These are phyloP conservation scores for Caerostris darwini DNA, from an alignment of 1,140 invertebrate genomes.

Conservation along the genomic window DNA sequence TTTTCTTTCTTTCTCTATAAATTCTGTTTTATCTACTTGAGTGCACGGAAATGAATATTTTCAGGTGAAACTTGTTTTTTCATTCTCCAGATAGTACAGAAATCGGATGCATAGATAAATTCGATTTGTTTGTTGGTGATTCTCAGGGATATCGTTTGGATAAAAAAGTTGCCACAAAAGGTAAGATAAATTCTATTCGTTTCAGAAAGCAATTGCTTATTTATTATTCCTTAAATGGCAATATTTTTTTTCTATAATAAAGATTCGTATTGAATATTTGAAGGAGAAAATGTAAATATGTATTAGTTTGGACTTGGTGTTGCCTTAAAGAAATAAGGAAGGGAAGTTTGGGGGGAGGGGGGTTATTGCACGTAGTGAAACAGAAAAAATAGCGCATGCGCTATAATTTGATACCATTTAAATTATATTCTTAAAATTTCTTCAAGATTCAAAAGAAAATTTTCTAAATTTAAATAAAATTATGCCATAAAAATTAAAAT, in stretches of 20 bases:
- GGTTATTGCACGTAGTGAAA: no score
- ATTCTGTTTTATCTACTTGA: neutral
- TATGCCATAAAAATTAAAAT: no score
- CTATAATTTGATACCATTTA: no score
- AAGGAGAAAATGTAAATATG: neutral
- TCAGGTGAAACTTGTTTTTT: neutral
- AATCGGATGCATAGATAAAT: neutral
- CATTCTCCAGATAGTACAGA: neutral
- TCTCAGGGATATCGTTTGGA: neutral
- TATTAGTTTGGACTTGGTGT: no score
- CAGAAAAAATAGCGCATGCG: no score
- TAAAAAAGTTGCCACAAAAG: slow-evolving; percentile 10
- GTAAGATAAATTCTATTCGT: slow-evolving; percentile 24
- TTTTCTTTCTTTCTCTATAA: neutral
- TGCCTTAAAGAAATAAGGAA: no score
- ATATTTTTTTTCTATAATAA: neutral
- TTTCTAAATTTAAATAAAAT: no score
- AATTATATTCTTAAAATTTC: no score
- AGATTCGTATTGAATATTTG: neutral
- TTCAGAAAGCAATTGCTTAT: neutral
- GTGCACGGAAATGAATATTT: slow-evolving; percentile 40
- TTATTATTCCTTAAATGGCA: no score
- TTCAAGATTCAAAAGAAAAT: no score
- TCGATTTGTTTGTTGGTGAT: slow-evolving; percentile 18
- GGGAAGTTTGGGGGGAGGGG: no score